These are phyloP conservation scores for Vanacampus margaritifer DNA, from an alignment of 2,113 vertebrate genomes.

Conservation along the genomic window DNA sequence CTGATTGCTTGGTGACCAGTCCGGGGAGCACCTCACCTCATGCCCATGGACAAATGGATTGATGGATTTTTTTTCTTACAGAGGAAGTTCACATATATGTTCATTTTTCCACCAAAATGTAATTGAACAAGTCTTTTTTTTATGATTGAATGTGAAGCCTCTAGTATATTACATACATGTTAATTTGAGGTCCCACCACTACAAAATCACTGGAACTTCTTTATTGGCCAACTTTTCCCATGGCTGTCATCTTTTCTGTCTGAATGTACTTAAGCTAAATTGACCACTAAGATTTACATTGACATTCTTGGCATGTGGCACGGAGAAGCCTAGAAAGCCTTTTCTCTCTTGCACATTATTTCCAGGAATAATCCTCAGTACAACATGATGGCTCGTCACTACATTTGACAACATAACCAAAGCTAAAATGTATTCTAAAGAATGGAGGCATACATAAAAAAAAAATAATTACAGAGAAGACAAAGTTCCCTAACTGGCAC, in stretches of 20 bases:
- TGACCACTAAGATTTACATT: not conserved
- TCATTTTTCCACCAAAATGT: no score
- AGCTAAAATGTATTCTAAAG: not conserved
- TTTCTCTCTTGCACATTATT: not conserved
- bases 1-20: no score
- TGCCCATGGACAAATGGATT: no score
- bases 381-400: not conserved
- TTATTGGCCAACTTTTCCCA: not conserved
- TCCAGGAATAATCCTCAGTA: not conserved
- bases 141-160: not conserved
- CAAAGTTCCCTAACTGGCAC: not conserved
- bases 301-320: not conserved
- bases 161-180: not conserved
- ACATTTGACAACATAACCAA: not conserved
- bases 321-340: not conserved
- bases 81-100: no score
- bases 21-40: no score
- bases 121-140: no score
- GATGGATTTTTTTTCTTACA: no score
- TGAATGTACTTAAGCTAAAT: not conserved
- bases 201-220: not conserved
- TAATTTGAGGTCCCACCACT: not conserved
- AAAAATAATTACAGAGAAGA: not conserved
- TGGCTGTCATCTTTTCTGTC: not conserved
- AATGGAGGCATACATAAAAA: not conserved